A percentile compares a stretch with the other conserved stretches of the same genome.
Evolutionary conservation across 1,140 invertebrate genomes (phyloP).

Genomic region (Aplysia californica): DNA sequence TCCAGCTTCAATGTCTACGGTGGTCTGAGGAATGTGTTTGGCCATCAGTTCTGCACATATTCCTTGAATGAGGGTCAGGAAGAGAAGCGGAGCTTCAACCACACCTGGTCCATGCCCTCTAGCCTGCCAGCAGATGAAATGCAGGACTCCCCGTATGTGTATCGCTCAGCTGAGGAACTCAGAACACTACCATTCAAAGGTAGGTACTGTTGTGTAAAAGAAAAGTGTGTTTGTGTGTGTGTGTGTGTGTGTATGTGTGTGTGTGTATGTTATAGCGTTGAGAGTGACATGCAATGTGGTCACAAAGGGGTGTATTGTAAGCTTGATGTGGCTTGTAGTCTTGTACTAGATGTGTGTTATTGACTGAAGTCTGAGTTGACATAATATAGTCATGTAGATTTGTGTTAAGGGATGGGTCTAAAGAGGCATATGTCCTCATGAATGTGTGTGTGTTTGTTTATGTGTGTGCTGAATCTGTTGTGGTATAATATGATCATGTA

Average conservation of each 20-base stretch:
- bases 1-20: too few relatives aligned
- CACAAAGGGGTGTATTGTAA: too few relatives aligned
- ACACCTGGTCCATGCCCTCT: not conserved
- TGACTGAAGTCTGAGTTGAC: not conserved
- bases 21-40: not conserved
- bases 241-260: too few relatives aligned
- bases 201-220: not conserved
- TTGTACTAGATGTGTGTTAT: too few relatives aligned
- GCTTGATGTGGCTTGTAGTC: too few relatives aligned
- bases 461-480: not conserved
- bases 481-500: too few relatives aligned
- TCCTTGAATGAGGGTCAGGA: not conserved
- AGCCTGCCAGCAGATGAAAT: not conserved
- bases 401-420: not conserved
- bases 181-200: constrained; percentile 1
- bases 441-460: not conserved
- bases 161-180: not conserved
- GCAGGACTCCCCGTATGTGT: not conserved
- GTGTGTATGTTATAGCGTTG: too few relatives aligned
- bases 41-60: not conserved
- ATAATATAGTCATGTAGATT: not conserved
- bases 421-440: not conserved
- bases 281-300: too few relatives aligned
- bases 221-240: too few relatives aligned
- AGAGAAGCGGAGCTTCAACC: not conserved